A percentile compares a stretch with the other conserved stretches of the same genome.
phyloP scores from a whole-genome alignment of 2,888 invertebrate species.

The Eucriotettix oculatus region DNA sequence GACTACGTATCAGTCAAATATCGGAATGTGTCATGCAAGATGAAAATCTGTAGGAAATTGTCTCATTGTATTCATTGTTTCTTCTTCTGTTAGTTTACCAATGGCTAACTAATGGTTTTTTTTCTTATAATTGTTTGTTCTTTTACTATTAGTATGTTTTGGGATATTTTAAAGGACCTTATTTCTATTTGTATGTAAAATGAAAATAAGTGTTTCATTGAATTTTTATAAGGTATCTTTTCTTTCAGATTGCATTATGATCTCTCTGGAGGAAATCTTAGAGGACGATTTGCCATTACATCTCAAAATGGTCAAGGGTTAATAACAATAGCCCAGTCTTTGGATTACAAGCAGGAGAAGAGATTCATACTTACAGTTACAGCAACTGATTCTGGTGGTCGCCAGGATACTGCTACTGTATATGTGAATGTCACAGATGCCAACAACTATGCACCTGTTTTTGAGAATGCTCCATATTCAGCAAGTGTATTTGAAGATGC shows the following conservation, averaged over 20 bases:
- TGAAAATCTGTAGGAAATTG: too few relatives aligned
- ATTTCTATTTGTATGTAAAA: too few relatives aligned
- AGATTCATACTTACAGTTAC: constrained; percentile 72
- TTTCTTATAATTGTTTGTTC: too few relatives aligned
- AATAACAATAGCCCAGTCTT: constrained; percentile 72
- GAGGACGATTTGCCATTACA: constrained; percentile 76
- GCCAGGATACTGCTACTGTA: constrained; percentile 75
- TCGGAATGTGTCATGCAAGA: too few relatives aligned
- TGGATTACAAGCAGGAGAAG: constrained; percentile 81
- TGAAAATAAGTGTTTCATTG: not conserved
- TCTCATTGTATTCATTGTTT: too few relatives aligned
- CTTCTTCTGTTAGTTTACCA: too few relatives aligned
- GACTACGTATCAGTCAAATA: too few relatives aligned
- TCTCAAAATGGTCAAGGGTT: constrained; percentile 76
- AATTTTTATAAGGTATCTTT: constrained; percentile 6
- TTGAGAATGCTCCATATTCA: constrained; percentile 84
- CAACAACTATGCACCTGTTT: constrained; percentile 84
- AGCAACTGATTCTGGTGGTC: constrained; percentile 78
- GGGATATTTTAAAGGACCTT: too few relatives aligned
- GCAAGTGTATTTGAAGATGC: constrained; percentile 84
- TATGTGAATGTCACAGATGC: constrained; percentile 89
- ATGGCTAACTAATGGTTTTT: too few relatives aligned
- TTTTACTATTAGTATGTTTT: too few relatives aligned
- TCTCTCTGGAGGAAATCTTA: constrained; percentile 65
- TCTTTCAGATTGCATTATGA: constrained; percentile 54